phyloP scores from a whole-genome alignment of 2,797 vertebrate species.

The Balearica regulorum region DNA sequence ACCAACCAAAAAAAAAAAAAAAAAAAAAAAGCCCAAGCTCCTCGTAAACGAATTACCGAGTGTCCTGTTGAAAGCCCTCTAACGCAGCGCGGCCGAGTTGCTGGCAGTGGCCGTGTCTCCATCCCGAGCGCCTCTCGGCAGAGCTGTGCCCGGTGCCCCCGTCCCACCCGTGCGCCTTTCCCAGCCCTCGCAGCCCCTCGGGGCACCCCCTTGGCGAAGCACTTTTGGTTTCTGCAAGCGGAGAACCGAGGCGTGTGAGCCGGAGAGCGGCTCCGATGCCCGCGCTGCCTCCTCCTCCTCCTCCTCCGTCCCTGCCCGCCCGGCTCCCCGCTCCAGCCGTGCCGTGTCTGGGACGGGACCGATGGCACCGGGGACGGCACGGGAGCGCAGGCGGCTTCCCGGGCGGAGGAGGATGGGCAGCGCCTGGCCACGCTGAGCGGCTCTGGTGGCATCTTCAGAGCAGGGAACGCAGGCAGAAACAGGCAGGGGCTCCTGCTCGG shows the following conservation, averaged over 20 bases:
- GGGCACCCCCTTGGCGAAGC: neutral
- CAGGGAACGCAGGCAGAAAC: neutral
- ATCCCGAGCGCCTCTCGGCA: neutral
- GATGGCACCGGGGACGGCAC: fast-evolving
- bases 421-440: fast-evolving
- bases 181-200: neutral
- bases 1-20: too few species aligned
- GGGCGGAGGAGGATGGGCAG: neutral
- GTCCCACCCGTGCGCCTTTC: neutral
- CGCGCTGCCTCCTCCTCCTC: neutral
- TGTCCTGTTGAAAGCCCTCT: neutral
- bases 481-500: neutral
- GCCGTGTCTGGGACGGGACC: fast-evolving
- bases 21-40: neutral
- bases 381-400: neutral
- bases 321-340: fast-evolving
- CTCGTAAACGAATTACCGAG: neutral
- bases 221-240: neutral
- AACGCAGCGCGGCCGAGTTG: neutral
- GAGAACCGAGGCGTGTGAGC: fast-evolving
- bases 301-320: neutral
- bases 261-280: neutral
- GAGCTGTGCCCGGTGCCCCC: neutral
- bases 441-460: neutral
- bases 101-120: neutral